Evolutionary conservation across 2,888 invertebrate genomes (phyloP).

Genomic region (Ditylenchus weischeri): DNA sequence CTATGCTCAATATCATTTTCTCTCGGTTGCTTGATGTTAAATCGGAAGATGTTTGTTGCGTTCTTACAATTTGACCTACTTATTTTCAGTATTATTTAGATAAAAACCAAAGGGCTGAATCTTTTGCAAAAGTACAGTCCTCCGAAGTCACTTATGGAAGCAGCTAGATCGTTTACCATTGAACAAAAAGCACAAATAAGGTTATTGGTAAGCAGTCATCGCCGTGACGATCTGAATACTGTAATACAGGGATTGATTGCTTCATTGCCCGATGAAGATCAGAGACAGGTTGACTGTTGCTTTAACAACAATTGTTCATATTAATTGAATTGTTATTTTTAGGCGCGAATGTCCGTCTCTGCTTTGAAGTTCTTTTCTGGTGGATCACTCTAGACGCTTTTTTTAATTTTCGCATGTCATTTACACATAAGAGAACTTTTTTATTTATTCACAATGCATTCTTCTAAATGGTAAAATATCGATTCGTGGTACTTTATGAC

Average conservation of each 20-base stretch:
- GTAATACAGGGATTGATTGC: neutral
- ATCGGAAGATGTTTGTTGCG: neutral
- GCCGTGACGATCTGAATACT: neutral
- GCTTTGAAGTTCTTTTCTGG: slow-evolving; percentile 7
- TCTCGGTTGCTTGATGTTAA: neutral
- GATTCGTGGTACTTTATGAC: no score
- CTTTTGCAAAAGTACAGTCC: slow-evolving; percentile 4
- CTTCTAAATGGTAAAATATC: no score
- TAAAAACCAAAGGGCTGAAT: neutral
- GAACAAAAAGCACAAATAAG: slow-evolving; percentile 7
- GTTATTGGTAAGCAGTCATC: neutral
- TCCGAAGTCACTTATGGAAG: slow-evolving; percentile 1
- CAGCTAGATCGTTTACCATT: neutral
- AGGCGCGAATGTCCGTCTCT: slow-evolving; percentile 4
- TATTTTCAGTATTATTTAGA: slow-evolving; percentile 1
- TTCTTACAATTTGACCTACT: neutral
- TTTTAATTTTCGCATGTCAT: no score
- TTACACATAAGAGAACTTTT: no score
- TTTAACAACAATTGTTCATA: neutral
- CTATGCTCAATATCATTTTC: slow-evolving; percentile 1
- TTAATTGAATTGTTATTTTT: neutral
- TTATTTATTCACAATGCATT: no score
- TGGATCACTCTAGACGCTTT: neutral
- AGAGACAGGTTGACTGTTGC: neutral
- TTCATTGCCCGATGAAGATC: slow-evolving; percentile 6